Evolutionary conservation across 2,113 vertebrate species (phyloP).

Genomic region (Misgurnus mizolepis): DNA sequence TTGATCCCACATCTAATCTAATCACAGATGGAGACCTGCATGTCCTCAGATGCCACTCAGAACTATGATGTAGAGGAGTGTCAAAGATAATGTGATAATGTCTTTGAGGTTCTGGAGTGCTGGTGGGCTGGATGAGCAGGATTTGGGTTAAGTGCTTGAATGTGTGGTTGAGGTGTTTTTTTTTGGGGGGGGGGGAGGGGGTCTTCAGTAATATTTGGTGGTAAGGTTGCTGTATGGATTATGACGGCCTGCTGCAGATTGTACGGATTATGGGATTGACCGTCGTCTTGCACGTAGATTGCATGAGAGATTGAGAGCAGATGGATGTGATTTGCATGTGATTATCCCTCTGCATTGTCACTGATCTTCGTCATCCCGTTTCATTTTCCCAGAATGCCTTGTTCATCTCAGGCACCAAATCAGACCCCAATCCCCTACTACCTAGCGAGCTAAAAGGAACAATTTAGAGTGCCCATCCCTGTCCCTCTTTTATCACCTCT

Average conservation of each 20-base stretch:
- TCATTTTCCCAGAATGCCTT: constrained; percentile 70
- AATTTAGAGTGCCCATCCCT: constrained; percentile 62
- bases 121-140: neutral
- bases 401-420: constrained; percentile 65
- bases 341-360: constrained; percentile 75
- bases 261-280: constrained; percentile 80
- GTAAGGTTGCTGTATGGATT: constrained; percentile 70
- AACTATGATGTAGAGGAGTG: neutral
- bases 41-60: neutral
- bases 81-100: constrained; percentile 26
- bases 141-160: constrained; percentile 13
- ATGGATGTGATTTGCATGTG: constrained; percentile 76
- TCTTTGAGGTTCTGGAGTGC: neutral
- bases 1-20: neutral
- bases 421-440: constrained; percentile 58
- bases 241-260: constrained; percentile 69
- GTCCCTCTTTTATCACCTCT: constrained; percentile 24
- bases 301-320: constrained; percentile 78
- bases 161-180: neutral
- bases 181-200: neutral
- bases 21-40: neutral
- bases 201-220: constrained; percentile 15
- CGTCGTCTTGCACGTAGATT: constrained; percentile 68
- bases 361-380: constrained; percentile 73
- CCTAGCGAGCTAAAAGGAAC: constrained; percentile 64